phyloP scores from a whole-genome alignment of 2,888 invertebrate genomes.

The Oxyteleia sp. region DNA sequence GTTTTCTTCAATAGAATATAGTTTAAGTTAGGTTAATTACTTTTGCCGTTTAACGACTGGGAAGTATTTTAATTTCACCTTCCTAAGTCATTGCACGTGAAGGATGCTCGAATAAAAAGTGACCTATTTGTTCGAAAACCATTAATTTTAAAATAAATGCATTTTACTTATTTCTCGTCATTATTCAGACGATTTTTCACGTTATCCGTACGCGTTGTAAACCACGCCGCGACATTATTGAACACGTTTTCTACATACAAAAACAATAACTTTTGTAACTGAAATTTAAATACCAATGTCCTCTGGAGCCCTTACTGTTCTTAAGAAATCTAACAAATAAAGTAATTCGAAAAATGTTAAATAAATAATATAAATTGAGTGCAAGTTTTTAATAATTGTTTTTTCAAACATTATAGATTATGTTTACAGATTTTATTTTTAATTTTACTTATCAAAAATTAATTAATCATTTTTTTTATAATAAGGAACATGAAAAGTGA shows the following conservation, averaged over 20 bases:
- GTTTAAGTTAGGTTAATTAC: slow-evolving; percentile 30
- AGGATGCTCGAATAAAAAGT: slow-evolving; percentile 16
- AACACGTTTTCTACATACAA: not conserved
- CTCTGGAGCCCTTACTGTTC: too few relatives aligned
- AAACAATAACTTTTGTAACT: too few relatives aligned
- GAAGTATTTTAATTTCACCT: slow-evolving; percentile 22
- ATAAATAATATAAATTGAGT: too few relatives aligned
- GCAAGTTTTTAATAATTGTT: too few relatives aligned
- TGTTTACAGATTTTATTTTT: too few relatives aligned
- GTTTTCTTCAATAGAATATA: slow-evolving; percentile 37
- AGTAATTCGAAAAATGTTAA: too few relatives aligned
- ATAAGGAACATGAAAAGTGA: too few relatives aligned
- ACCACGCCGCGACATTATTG: slow-evolving; percentile 1
- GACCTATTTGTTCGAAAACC: slow-evolving; percentile 25
- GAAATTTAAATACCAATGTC: too few relatives aligned
- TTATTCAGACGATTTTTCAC: slow-evolving; percentile 6
- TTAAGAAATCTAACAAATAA: too few relatives aligned
- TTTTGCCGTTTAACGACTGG: slow-evolving; percentile 26
- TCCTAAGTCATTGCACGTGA: slow-evolving; percentile 12
- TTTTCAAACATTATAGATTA: too few relatives aligned
- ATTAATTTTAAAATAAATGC: slow-evolving; percentile 23
- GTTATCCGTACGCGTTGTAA: slow-evolving; percentile 1
- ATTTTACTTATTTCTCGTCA: slow-evolving; percentile 13
- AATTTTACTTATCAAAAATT: too few relatives aligned
- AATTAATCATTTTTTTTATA: too few relatives aligned